Base-by-base conservation (phyloP, 2,888 invertebrate species). In the Cremastinae sp. region DNA sequence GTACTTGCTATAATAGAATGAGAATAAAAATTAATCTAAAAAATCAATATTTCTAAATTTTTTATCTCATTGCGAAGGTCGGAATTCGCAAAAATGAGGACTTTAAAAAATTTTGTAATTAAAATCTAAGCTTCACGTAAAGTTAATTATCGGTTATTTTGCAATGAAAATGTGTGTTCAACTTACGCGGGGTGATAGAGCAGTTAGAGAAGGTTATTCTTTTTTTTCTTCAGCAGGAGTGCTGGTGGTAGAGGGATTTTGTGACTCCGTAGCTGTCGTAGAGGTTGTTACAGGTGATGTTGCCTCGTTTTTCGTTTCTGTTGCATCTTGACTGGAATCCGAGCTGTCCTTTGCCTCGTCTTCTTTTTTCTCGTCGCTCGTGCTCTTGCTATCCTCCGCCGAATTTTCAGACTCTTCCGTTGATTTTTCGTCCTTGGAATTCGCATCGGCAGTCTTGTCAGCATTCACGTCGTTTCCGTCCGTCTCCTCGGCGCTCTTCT, bases 241-340 rank as follows among this genome's bases (percentile, higher is more conserved):
- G 74, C 82, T 78, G 64, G 82, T 77, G 73, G 76, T 86, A 78
- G 83, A 83, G 70, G 84, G 82, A 76, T 86, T 88, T 79, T 85
- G 84, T 71, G 86, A 84, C 72, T 86, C 84, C 39, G 83, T 82
- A 53, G 83, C 80, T 20, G 83, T 76, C 51, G 75, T 66, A 75
- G 81, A 55, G 79, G 83, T 68, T 64, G 83, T 68, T 16, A 64
- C 79, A 39, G 83, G 72, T 22, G 85, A 55, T 20, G 20, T 49
- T 0, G 53, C 55, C 14, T 70, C 70, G 39, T n/a, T 70, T 37
- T 61, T 70, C 37, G 61, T 83, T 69, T 88, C 89, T 49, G 84
- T 86, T 14, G 87, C 86, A 61, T 88, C 88, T 82, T 89, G 87
- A 85, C 87, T 88, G 81, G 87, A 86, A 61, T 88, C 88, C 62